Percentiles rank a stretch among this genome's conserved stretches.
These are phyloP conservation scores for Aurelia aurita complex sp. Pacific DNA, from an alignment of 30 jellyfish, hydroid and myxozoan species.

Conservation along the genomic window DNA sequence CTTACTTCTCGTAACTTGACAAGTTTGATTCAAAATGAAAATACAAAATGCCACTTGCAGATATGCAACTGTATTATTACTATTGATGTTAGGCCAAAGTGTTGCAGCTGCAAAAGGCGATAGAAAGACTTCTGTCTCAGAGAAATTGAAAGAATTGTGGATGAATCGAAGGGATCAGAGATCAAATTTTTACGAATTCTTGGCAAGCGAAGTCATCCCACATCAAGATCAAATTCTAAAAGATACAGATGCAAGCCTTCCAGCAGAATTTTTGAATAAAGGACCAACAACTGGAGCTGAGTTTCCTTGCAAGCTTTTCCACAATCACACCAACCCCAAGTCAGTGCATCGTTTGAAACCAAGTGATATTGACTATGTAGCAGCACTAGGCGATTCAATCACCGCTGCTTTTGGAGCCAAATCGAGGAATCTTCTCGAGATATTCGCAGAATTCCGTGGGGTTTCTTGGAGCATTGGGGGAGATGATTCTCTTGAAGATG, in stretches of 20 bases:
- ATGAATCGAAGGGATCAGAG: slow-evolving; percentile 28
- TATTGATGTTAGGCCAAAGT: not conserved
- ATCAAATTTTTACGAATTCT: slow-evolving; percentile 27
- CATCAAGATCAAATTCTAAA: not conserved
- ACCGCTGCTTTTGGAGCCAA: slow-evolving; percentile 93
- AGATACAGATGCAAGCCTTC: slow-evolving; percentile 17
- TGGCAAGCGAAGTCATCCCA: slow-evolving; percentile 40
- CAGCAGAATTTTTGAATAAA: slow-evolving; percentile 14
- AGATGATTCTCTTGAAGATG: slow-evolving; percentile 51
- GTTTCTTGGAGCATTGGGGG: slow-evolving; percentile 96
- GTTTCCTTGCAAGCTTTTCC: slow-evolving; percentile 50
- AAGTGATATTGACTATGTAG: slow-evolving; percentile 73
- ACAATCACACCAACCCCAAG: slow-evolving; percentile 58
- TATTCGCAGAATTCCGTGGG: slow-evolving; percentile 82
- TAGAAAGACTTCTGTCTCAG: slow-evolving; percentile 1
- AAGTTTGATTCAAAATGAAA: no score
- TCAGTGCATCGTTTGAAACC: slow-evolving; percentile 82
- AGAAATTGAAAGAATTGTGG: slow-evolving; percentile 39
- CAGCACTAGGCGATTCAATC: slow-evolving; percentile 89
- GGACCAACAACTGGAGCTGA: slow-evolving; percentile 23
- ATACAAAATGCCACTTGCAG: no score
- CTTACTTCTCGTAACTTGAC: no score
- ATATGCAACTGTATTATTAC: no score
- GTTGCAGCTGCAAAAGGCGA: slow-evolving; percentile 1
- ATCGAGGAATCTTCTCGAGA: slow-evolving; percentile 50